Conservation (phyloP, 1,140 invertebrate genomes). For the Drosophila mayri region DNA sequence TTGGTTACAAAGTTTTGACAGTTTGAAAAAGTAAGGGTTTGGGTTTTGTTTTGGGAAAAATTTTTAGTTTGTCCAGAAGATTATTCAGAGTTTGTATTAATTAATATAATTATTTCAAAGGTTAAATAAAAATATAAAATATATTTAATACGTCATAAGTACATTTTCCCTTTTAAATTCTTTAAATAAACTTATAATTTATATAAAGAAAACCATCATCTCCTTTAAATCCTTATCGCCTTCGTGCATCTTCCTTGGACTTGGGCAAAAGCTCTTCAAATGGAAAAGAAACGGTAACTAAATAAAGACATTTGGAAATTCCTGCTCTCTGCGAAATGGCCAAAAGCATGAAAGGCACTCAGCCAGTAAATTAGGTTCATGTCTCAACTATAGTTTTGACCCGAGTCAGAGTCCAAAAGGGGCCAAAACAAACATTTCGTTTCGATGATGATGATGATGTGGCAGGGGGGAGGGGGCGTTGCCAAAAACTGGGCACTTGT, state of each 20-base stretch:
- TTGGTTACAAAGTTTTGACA: neutral
- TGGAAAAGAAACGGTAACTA: constrained; percentile 52
- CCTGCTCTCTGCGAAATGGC: constrained; percentile 18
- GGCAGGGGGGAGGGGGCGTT: constrained; percentile 17
- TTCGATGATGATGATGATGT: constrained; percentile 37
- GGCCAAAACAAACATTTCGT: constrained; percentile 72
- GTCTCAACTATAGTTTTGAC: constrained; percentile 77
- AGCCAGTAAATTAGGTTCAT: constrained; percentile 82
- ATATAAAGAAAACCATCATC: neutral
- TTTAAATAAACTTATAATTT: no score
- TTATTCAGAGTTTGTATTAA: neutral
- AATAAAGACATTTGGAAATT: constrained; percentile 75
- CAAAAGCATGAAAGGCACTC: constrained; percentile 73
- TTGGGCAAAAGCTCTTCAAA: neutral
- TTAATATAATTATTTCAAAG: neutral
- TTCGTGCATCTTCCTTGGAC: neutral
- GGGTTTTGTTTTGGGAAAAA: neutral
- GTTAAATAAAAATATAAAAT: neutral
- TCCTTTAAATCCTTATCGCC: neutral
- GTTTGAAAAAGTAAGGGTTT: neutral
- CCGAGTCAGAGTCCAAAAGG: constrained; percentile 48
- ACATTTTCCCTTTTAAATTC: neutral
- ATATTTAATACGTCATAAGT: no score
- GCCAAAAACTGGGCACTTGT: constrained; percentile 74
- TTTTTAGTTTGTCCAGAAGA: neutral